Evolutionary conservation across 64 coral and sea anemone species (phyloP).

Genomic region (Anthopleura sola): DNA sequence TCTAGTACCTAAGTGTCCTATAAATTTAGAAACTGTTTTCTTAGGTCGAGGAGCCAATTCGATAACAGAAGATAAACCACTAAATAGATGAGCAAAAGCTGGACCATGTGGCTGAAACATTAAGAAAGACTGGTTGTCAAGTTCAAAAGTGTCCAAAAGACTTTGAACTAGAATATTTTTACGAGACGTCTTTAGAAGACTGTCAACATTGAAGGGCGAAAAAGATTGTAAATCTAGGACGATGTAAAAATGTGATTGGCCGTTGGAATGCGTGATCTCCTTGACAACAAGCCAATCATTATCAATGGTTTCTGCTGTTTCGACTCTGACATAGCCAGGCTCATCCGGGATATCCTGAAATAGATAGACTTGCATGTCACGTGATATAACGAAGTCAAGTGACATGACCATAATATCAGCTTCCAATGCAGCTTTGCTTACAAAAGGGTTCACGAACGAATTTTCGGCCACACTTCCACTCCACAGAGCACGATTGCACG

Average conservation of each 20-base stretch:
- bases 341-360: slow-evolving; percentile 12
- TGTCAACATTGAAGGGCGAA: not conserved
- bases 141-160: slow-evolving; percentile 8
- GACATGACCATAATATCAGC: not conserved
- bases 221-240: not conserved
- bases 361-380: not conserved
- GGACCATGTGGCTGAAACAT: not conserved
- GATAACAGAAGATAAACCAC: not conserved
- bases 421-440: not conserved
- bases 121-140: not conserved
- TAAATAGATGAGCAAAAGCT: not conserved
- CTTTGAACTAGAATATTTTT: slow-evolving; percentile 19
- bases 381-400: not conserved
- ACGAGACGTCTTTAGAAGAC: not conserved
- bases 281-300: not conserved
- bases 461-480: slow-evolving; percentile 31
- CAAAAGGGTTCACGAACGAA: not conserved
- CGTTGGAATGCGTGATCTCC: not conserved
- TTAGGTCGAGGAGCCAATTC: not conserved
- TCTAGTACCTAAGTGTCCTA: not conserved
- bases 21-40: not conserved
- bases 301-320: not conserved
- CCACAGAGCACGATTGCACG: not conserved
- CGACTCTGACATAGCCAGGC: not conserved
- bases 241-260: not conserved